Evolutionary conservation across 2,797 vertebrate genomes (phyloP).

Genomic region (Odontamblyopus lacepedii): DNA sequence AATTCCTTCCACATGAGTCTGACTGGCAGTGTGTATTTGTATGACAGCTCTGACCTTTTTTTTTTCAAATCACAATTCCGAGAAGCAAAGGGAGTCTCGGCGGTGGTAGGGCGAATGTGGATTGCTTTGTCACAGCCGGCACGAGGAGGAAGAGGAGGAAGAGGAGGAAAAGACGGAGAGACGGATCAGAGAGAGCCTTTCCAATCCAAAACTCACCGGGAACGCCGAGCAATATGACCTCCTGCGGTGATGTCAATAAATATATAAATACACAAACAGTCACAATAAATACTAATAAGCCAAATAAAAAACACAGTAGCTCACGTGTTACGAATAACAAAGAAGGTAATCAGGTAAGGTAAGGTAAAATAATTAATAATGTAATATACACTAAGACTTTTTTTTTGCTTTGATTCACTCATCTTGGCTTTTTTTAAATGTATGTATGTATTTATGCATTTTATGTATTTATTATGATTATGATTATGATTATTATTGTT

Average conservation of each 20-base stretch:
- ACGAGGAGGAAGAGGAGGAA: too few relatives aligned
- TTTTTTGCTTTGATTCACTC: too few relatives aligned
- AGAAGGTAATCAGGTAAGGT: too few relatives aligned
- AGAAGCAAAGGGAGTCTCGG: neutral
- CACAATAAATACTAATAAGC: neutral
- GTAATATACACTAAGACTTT: too few relatives aligned
- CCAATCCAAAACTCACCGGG: conserved; percentile 4
- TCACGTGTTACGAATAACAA: too few relatives aligned
- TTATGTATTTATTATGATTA: too few relatives aligned
- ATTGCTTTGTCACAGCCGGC: conserved; percentile 25
- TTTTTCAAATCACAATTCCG: conserved; percentile 2
- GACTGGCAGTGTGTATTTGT: conserved; percentile 13
- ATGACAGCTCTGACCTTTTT: conserved; percentile 6
- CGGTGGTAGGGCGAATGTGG: conserved; percentile 1
- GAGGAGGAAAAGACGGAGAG: conserved; percentile 19
- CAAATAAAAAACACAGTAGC: neutral
- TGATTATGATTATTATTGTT: too few relatives aligned
- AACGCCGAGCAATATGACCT: conserved; percentile 15
- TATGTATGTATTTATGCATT: too few relatives aligned
- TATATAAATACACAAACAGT: neutral
- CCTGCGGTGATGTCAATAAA: neutral
- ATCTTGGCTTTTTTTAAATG: too few relatives aligned
- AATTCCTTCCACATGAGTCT: conserved; percentile 12
- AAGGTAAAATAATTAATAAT: too few relatives aligned
- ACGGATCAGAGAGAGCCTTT: neutral